These are phyloP conservation scores for Xenops minutus DNA, from an alignment of 2,797 vertebrate species.

Conservation along the genomic window DNA sequence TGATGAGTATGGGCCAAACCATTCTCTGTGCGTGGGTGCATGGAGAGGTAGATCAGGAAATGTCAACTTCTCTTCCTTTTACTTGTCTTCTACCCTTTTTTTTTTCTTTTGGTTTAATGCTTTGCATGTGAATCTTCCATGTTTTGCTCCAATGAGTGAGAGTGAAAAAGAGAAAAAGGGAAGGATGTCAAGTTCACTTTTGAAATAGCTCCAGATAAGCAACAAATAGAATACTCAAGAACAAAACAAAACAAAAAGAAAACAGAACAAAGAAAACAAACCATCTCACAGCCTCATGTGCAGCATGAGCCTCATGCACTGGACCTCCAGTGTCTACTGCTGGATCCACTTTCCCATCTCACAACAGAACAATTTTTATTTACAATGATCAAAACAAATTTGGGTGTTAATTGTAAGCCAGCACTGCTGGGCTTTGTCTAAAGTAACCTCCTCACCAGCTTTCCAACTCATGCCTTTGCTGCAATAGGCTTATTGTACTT, in stretches of 20 bases:
- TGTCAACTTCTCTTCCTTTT: not conserved
- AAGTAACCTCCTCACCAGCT: not conserved
- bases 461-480: not conserved
- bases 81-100: not conserved
- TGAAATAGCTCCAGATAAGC: not conserved
- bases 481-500: not conserved
- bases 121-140: not conserved
- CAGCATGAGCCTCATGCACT: not conserved
- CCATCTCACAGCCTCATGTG: not conserved
- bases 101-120: not conserved
- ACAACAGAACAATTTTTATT: not conserved
- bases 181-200: not conserved
- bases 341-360: not conserved
- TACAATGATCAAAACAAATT: not conserved
- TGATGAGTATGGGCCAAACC: not conserved
- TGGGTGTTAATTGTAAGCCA: not conserved
- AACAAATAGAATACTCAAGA: not conserved
- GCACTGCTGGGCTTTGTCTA: not conserved
- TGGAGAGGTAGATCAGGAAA: not conserved
- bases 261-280: not conserved
- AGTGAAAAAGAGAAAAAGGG: conserved; percentile 44
- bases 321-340: not conserved
- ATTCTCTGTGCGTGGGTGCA: not conserved
- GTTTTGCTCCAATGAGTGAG: conserved; percentile 34
- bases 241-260: not conserved